Conservation (phyloP, 2,888 invertebrate genomes). For the Macrosoma leucophasiata region DNA sequence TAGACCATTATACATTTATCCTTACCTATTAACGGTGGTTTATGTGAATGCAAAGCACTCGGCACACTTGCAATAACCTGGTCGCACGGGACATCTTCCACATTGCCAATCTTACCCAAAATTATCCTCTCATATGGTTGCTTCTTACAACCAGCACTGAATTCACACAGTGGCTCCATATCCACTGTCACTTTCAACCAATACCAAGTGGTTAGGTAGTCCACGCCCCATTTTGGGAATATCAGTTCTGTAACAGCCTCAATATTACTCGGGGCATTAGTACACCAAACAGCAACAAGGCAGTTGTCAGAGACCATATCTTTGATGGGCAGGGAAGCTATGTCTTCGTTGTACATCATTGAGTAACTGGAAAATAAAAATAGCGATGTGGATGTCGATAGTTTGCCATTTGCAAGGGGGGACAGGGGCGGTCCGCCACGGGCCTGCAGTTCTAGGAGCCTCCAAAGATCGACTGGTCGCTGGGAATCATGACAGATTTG, state of each 20-base stretch:
- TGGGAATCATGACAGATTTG: too few species aligned
- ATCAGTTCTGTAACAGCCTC: constrained; percentile 80
- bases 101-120: constrained; percentile 51
- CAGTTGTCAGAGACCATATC: constrained; percentile 77
- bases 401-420: too few species aligned
- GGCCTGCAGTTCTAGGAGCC: too few species aligned
- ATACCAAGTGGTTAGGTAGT: constrained; percentile 83
- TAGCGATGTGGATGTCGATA: too few species aligned
- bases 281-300: constrained; percentile 93
- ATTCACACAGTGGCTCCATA: constrained; percentile 81
- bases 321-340: constrained; percentile 82
- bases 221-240: constrained; percentile 86
- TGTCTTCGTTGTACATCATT: constrained; percentile 86
- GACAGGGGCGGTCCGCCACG: too few species aligned
- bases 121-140: constrained; percentile 91
- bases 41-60: constrained; percentile 95
- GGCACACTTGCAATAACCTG: constrained; percentile 88
- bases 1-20: constrained; percentile 3
- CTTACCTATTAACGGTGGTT: constrained; percentile 88
- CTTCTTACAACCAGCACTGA: constrained; percentile 81
- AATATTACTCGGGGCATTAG: constrained; percentile 86
- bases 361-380: constrained; percentile 76
- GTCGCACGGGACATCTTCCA: constrained; percentile 51
- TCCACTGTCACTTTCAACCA: constrained; percentile 91
- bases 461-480: too few species aligned